These are phyloP conservation scores for Esox niger DNA, from an alignment of 2,113 vertebrate genomes.

Conservation along the genomic window DNA sequence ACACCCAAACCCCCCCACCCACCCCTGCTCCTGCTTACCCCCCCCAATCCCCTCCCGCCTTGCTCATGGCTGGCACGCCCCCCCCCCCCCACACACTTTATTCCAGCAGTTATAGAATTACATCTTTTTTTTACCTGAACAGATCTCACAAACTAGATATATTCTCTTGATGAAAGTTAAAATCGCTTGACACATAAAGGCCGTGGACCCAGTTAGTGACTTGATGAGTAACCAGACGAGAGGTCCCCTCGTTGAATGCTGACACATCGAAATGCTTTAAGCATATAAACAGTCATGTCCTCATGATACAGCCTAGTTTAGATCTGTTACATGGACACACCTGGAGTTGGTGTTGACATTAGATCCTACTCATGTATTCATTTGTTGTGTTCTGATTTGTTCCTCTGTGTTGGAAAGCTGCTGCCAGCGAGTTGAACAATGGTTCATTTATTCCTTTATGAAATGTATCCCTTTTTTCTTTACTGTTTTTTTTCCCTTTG, in stretches of 20 bases:
- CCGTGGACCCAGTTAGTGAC: conserved; percentile 42
- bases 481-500: no score
- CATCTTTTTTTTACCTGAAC: no score
- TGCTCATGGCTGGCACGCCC: conserved; percentile 45
- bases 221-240: conserved; percentile 21
- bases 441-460: no score
- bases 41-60: conserved; percentile 44
- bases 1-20: conserved; percentile 68
- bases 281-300: not conserved
- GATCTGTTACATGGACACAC: conserved; percentile 33
- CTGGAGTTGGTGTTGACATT: conserved; percentile 66
- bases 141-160: no score
- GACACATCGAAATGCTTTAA: not conserved
- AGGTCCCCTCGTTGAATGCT: conserved; percentile 18
- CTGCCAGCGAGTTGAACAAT: not conserved
- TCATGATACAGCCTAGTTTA: not conserved
- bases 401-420: conserved; percentile 3
- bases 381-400: conserved; percentile 28
- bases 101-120: conserved; percentile 55
- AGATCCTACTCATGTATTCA: conserved; percentile 51
- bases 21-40: conserved; percentile 61
- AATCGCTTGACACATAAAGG: conserved; percentile 19
- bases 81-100: conserved; percentile 61
- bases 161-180: no score
- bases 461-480: no score